A percentile compares a stretch with the other conserved stretches of the same genome.
Evolutionary conservation across 1,140 invertebrate species (phyloP).

Genomic region (Lordiphosa collinella): DNA sequence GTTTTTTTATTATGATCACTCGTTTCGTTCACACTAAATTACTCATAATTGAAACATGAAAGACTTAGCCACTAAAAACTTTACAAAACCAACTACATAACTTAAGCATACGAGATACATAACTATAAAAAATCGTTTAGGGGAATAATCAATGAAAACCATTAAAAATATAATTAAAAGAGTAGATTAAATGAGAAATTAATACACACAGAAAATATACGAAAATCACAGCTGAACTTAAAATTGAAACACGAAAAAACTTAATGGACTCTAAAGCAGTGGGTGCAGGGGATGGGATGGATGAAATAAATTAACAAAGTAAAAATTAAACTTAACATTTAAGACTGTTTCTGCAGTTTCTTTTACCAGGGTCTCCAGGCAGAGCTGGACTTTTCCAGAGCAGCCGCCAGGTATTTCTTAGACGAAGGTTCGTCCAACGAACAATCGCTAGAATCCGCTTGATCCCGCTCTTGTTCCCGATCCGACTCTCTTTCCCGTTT

Average conservation of each 20-base stretch:
- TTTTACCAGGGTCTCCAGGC: slow-evolving; percentile 53
- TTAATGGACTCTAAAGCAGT: slow-evolving; percentile 42
- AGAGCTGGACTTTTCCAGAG: slow-evolving; percentile 51
- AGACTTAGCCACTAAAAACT: slow-evolving; percentile 32
- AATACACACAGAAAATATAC: slow-evolving; percentile 61
- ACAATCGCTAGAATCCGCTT: slow-evolving; percentile 68
- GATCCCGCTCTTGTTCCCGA: slow-evolving; percentile 25
- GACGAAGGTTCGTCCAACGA: slow-evolving; percentile 59
- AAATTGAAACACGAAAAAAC: slow-evolving; percentile 53
- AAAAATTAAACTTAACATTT: slow-evolving; percentile 54
- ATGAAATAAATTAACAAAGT: slow-evolving; percentile 63
- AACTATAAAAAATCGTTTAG: slow-evolving; percentile 13
- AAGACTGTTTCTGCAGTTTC: not conserved
- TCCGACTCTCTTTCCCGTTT: slow-evolving; percentile 54
- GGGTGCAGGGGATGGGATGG: not conserved
- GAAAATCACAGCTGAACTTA: slow-evolving; percentile 77
- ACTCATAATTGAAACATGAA: slow-evolving; percentile 44
- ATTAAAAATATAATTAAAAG: slow-evolving; percentile 25
- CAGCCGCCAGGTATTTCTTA: slow-evolving; percentile 58
- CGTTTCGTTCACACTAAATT: slow-evolving; percentile 23
- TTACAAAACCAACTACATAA: slow-evolving; percentile 59
- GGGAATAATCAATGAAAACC: slow-evolving; percentile 39
- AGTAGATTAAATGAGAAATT: slow-evolving; percentile 45
- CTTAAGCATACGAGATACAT: slow-evolving; percentile 31
- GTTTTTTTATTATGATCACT: slow-evolving; percentile 53